Evolutionary conservation across 1,140 invertebrate genomes (phyloP).

Genomic region (Goniozus legneri): DNA sequence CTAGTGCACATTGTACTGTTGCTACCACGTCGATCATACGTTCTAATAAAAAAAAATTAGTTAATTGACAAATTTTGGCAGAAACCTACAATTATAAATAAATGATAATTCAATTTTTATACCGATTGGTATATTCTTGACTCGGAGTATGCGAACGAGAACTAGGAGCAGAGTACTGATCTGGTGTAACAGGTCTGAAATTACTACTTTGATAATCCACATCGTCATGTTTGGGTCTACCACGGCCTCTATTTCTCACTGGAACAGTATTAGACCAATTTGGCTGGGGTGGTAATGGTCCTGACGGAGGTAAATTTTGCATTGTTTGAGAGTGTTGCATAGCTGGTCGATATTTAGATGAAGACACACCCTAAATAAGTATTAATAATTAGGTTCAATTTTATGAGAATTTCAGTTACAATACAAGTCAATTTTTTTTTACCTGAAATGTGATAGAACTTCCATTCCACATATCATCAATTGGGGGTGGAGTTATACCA

Average conservation of each 20-base stretch:
- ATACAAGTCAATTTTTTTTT: constrained; percentile 7
- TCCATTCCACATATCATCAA: constrained; percentile 55
- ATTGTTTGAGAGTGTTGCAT: constrained; percentile 45
- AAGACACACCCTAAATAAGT: constrained; percentile 31
- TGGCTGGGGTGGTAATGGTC: constrained; percentile 32
- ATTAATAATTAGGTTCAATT: constrained; percentile 1
- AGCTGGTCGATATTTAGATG: constrained; percentile 27
- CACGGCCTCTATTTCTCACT: constrained; percentile 51
- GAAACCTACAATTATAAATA: constrained; percentile 5
- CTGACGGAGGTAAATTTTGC: constrained; percentile 40
- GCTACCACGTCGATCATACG: constrained; percentile 47
- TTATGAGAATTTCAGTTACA: constrained; percentile 6
- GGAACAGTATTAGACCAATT: constrained; percentile 56
- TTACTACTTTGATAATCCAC: constrained; percentile 30
- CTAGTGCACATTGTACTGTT: constrained; percentile 53
- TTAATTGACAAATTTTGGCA: constrained; percentile 3
- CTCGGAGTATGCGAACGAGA: constrained; percentile 56
- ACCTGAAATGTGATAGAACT: constrained; percentile 53
- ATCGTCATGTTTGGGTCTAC: constrained; percentile 51
- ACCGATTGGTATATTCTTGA: constrained; percentile 47
- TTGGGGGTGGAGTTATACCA: constrained; percentile 37
- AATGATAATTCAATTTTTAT: constrained; percentile 5
- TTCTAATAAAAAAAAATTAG: constrained; percentile 23
- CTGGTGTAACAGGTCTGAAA: constrained; percentile 55
- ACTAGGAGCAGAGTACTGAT: constrained; percentile 52